These are phyloP conservation scores for Psephotus haematonotus DNA, from an alignment of 2,113 vertebrate species.

Conservation along the genomic window DNA sequence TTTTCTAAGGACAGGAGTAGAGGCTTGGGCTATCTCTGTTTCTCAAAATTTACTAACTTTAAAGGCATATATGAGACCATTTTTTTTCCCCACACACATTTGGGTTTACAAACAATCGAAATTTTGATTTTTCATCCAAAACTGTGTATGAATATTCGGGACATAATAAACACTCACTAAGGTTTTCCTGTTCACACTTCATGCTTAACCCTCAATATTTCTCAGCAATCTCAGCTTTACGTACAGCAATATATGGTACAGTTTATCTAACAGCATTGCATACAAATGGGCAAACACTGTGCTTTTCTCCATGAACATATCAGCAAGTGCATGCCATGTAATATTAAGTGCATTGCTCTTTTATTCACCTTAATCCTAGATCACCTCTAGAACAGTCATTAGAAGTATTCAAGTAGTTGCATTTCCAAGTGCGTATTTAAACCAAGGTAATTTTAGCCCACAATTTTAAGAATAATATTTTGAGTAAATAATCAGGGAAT, in stretches of 20 bases:
- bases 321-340: neutral
- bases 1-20: neutral
- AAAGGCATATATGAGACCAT: neutral
- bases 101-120: neutral
- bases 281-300: neutral
- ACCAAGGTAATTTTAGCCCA: neutral
- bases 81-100: neutral
- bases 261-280: neutral
- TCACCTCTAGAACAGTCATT: neutral
- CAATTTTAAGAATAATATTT: neutral
- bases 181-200: neutral
- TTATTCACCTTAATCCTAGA: neutral
- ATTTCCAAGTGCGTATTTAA: neutral
- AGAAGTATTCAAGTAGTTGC: neutral
- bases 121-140: neutral
- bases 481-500: neutral
- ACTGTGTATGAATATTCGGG: neutral
- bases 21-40: fast-evolving
- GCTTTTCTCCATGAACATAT: neutral
- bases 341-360: neutral
- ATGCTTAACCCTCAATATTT: neutral
- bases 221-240: neutral
- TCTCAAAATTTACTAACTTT: neutral
- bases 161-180: neutral
- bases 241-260: neutral